Base-by-base conservation (phyloP, 2,888 invertebrate species). In the Anthrax anthrax region DNA sequence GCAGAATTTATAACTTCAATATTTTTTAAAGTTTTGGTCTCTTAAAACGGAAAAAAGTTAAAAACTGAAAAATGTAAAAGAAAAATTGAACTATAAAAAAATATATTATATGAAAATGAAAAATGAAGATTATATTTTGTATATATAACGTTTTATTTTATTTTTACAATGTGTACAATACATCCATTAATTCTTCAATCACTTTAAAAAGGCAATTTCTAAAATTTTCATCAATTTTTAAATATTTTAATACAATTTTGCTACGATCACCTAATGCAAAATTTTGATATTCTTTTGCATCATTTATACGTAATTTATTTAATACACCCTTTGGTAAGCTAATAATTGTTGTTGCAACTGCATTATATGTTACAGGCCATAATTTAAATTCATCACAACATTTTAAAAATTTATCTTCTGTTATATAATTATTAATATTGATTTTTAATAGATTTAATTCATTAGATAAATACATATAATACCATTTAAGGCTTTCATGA, bases 301-400 rank as follows among this genome's bases (percentile, higher is more conserved):
- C 55, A n/a, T 54, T 53, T 3, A 59, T 53, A 42, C 67, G 59
- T 6, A 72, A 53, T 38, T 55, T 51, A 18, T 60, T 58, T 0
- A 65, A 53, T 50, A 66, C 60, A 46, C 66, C 64, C 1, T 59
- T 56, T 0, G 69, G 64, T 8, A 70, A 51, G 39, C 59, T 60
- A 2, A 62, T 37, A 2, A 62, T 49, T 0, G 63, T 62, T 2
- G 60, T 58, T 2, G 55, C 55, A 27, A 65, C 57, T 43, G 65
- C 65, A 23, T 67, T 70, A 43, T 63, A 67, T 41, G 63, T 60
- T 27, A 62, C 59, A 1, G 67, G 63, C 39, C 66, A 62, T 12
- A 68, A 52, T 37, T 62, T 58, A 46, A 66, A 65, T 17, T 61
- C 57, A 9, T 60, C 50, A 4, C 68, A 47, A 37, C 67, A 67